Conservation (phyloP, 2,888 invertebrate genomes). For the Hypselothyrea guttata region DNA sequence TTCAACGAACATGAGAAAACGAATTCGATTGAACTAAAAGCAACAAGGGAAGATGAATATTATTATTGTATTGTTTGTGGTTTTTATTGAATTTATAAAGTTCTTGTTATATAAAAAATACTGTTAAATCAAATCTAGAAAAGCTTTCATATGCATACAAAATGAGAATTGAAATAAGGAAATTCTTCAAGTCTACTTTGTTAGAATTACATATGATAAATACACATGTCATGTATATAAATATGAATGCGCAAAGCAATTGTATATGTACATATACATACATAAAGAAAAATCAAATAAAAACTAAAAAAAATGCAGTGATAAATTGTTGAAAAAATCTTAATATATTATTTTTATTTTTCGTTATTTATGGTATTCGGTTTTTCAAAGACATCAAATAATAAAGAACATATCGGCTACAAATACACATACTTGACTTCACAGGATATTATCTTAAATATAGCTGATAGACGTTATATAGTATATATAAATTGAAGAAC, state of each 20-base stretch:
- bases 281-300: constrained; percentile 12
- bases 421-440: too few relatives aligned
- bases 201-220: constrained; percentile 22
- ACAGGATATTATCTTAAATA: too few relatives aligned
- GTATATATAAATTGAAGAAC: too few relatives aligned
- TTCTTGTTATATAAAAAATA: constrained; percentile 4
- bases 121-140: constrained; percentile 20
- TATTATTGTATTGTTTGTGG: neutral
- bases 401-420: too few relatives aligned
- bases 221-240: constrained; percentile 3
- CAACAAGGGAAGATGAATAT: neutral
- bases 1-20: too few relatives aligned
- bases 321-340: too few relatives aligned
- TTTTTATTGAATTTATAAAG: too few relatives aligned
- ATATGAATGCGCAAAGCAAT: constrained; percentile 26
- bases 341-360: too few relatives aligned
- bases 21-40: neutral
- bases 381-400: too few relatives aligned
- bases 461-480: too few relatives aligned
- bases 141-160: constrained; percentile 47
- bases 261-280: constrained; percentile 27
- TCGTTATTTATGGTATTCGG: too few relatives aligned
- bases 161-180: constrained; percentile 24
- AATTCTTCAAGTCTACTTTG: constrained; percentile 39
- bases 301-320: neutral